These are phyloP conservation scores for Baronia brevicornis DNA, from an alignment of 2,888 invertebrate genomes.

Conservation along the genomic window DNA sequence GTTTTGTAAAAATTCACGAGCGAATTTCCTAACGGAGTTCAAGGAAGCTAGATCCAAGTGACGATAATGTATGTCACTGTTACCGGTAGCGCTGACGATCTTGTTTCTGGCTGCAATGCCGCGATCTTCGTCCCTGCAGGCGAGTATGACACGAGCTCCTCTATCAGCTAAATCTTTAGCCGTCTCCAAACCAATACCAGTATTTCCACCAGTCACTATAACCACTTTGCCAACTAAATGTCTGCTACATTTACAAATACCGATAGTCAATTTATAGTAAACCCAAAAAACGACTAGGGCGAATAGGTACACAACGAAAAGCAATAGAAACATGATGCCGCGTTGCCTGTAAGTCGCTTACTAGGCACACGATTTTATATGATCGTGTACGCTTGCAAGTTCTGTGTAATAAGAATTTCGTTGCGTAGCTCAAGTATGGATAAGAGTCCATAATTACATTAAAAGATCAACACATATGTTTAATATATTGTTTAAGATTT, in stretches of 20 bases:
- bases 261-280: conserved; percentile 15
- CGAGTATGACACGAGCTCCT: conserved; percentile 85
- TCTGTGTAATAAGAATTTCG: too few relatives aligned
- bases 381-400: too few relatives aligned
- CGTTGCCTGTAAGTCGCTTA: background rate
- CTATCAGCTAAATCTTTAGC: conserved; percentile 79
- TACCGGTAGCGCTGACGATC: conserved; percentile 28
- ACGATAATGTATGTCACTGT: conserved; percentile 36
- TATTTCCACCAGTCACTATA: conserved; percentile 87
- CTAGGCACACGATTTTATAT: background rate
- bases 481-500: too few relatives aligned
- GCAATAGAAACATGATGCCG: conserved; percentile 2
- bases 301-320: background rate
- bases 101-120: conserved; percentile 67
- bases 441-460: too few relatives aligned
- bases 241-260: conserved; percentile 20
- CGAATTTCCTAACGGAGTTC: conserved; percentile 75
- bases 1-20: conserved; percentile 58
- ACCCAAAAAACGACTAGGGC: conserved; percentile 1
- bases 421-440: too few relatives aligned
- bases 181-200: conserved; percentile 85
- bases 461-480: too few relatives aligned
- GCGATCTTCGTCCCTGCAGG: conserved; percentile 81
- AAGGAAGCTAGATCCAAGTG: conserved; percentile 64
- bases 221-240: conserved; percentile 81